These are phyloP conservation scores for Polyommatus icarus DNA, from an alignment of 2,888 invertebrate species.

Conservation along the genomic window DNA sequence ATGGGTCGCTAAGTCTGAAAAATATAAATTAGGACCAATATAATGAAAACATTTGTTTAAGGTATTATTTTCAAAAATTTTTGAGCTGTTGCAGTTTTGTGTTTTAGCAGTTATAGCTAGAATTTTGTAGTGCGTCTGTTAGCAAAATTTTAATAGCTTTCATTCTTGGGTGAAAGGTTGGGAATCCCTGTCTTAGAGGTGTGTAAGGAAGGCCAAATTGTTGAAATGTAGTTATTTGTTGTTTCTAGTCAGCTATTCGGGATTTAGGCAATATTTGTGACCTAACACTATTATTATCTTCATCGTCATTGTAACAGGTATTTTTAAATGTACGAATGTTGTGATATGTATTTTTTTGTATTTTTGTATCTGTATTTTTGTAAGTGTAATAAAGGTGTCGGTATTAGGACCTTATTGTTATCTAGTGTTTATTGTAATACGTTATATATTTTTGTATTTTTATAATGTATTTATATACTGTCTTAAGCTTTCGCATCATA, in stretches of 20 bases:
- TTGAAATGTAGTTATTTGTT: slow-evolving; percentile 41
- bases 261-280: slow-evolving; percentile 51
- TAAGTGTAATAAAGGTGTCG: slow-evolving; percentile 29
- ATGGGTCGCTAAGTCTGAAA: background rate
- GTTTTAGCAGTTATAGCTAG: background rate
- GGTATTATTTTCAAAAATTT: background rate
- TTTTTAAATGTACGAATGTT: slow-evolving; percentile 43
- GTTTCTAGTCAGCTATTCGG: slow-evolving; percentile 51
- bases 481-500: slow-evolving; percentile 23
- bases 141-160: background rate
- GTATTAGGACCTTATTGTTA: slow-evolving; percentile 26
- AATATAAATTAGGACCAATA: background rate
- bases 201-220: slow-evolving; percentile 33
- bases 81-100: background rate
- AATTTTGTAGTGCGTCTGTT: background rate
- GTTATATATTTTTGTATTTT: slow-evolving; percentile 17
- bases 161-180: background rate
- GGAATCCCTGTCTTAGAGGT: slow-evolving; percentile 3
- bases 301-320: slow-evolving; percentile 50
- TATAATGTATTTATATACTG: slow-evolving; percentile 28
- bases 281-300: slow-evolving; percentile 49
- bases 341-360: slow-evolving; percentile 39
- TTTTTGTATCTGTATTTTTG: slow-evolving; percentile 31
- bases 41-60: background rate
- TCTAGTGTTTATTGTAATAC: slow-evolving; percentile 21